A percentile compares a stretch with the other conserved stretches of the same genome.
Conservation (phyloP, 2,888 invertebrate species). For the Ecdyonurus torrentis region DNA sequence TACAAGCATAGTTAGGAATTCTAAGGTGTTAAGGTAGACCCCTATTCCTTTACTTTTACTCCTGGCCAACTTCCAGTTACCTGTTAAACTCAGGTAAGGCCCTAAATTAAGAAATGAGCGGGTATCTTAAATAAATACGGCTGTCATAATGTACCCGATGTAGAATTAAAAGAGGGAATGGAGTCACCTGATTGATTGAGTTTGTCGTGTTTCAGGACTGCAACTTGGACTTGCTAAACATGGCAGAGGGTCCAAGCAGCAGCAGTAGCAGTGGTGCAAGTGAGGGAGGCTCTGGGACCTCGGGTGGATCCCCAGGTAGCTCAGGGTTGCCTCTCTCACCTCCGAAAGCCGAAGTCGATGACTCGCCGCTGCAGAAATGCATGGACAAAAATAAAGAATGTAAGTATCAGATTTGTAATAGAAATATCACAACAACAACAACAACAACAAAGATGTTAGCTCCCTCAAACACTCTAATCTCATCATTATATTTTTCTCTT, state of each 20-base stretch:
- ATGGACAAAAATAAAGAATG: constrained; percentile 98
- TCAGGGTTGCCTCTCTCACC: constrained; percentile 46
- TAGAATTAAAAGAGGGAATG: background rate
- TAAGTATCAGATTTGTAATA: constrained; percentile 40
- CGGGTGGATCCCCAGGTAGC: constrained; percentile 19
- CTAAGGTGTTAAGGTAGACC: too few relatives aligned
- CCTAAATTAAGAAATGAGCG: background rate
- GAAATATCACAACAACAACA: too few relatives aligned
- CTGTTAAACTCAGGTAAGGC: too few relatives aligned
- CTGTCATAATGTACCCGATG: background rate
- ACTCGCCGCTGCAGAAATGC: constrained; percentile 78
- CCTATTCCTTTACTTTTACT: too few relatives aligned
- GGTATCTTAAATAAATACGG: background rate
- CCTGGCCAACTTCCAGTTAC: too few relatives aligned
- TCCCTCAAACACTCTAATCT: background rate
- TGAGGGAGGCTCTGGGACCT: constrained; percentile 20
- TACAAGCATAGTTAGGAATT: too few relatives aligned
- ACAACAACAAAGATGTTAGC: too few relatives aligned
- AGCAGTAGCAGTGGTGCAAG: constrained; percentile 8
- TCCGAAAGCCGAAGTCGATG: constrained; percentile 85
- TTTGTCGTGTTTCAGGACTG: constrained; percentile 15
- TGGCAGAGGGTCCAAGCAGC: constrained; percentile 29
- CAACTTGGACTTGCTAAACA: constrained; percentile 16
- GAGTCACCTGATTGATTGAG: constrained; percentile 3
- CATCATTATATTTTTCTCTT: too few relatives aligned